These are phyloP conservation scores for Aleiodes testaceus DNA, from an alignment of 2,888 invertebrate genomes.

Conservation along the genomic window DNA sequence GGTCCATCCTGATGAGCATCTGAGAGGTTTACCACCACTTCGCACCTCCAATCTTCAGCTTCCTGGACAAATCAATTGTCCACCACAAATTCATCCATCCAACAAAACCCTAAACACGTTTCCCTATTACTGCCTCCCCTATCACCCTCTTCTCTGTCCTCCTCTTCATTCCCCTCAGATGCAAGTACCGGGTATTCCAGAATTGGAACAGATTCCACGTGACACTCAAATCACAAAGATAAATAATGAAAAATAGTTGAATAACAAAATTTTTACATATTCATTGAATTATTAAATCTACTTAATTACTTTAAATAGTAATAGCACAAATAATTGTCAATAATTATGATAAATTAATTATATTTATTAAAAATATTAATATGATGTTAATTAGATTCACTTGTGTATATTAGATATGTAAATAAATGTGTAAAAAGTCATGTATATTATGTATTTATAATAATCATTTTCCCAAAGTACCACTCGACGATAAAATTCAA, in stretches of 20 bases:
- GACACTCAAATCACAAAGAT: constrained; percentile 65
- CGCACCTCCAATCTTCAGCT: constrained; percentile 63
- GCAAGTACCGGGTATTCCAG: constrained; percentile 63
- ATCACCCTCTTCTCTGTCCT: constrained; percentile 68
- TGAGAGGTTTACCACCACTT: constrained; percentile 64
- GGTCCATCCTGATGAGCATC: constrained; percentile 75
- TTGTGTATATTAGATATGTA: constrained; percentile 71
- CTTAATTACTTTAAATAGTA: constrained; percentile 1
- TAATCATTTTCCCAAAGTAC: background rate
- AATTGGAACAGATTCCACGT: constrained; percentile 58
- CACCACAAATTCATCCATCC: constrained; percentile 65
- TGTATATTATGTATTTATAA: constrained; percentile 23
- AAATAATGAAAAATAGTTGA: constrained; percentile 61
- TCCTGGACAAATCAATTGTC: constrained; percentile 64
- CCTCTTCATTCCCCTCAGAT: constrained; percentile 66
- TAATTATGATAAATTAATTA: constrained; percentile 20
- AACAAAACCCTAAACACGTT: constrained; percentile 66
- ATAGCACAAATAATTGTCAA: constrained; percentile 17
- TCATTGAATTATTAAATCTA: constrained; percentile 3
- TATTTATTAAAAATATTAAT: constrained; percentile 47
- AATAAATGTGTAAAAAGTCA: constrained; percentile 69
- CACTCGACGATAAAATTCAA: background rate
- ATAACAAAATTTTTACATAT: background rate
- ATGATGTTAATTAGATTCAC: constrained; percentile 49
- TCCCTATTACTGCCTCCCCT: constrained; percentile 69